These are phyloP conservation scores for Colossoma macropomum DNA, from an alignment of 2,113 vertebrate genomes.

Conservation along the genomic window DNA sequence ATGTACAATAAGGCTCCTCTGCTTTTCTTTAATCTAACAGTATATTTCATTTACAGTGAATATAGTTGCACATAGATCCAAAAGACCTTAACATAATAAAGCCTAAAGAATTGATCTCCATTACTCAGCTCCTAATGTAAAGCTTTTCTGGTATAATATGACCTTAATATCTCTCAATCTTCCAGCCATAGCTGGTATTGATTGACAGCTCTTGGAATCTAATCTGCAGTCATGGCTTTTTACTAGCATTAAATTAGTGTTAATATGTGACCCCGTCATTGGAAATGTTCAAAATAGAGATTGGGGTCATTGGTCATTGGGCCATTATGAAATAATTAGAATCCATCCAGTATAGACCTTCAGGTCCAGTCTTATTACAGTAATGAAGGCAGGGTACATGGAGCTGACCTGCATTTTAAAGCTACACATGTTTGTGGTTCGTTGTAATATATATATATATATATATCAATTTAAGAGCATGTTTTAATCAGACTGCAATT, in stretches of 20 bases:
- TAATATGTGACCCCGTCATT: neutral
- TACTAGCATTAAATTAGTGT: constrained; percentile 17
- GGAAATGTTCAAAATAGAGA: neutral
- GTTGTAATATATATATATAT: too few relatives aligned
- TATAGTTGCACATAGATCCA: neutral
- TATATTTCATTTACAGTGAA: neutral
- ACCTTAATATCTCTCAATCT: neutral
- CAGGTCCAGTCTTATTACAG: neutral
- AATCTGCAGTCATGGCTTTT: constrained; percentile 10
- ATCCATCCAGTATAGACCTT: neutral
- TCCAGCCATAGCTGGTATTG: neutral
- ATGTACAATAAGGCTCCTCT: too few relatives aligned
- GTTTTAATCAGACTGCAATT: too few relatives aligned
- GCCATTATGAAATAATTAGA: constrained; percentile 25
- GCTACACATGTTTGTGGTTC: too few relatives aligned
- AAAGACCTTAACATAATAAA: neutral
- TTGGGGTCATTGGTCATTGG: constrained; percentile 27
- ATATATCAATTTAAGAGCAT: too few relatives aligned
- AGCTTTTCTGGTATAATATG: neutral
- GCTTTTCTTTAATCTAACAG: too few relatives aligned
- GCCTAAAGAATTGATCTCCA: neutral
- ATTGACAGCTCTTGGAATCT: constrained; percentile 17
- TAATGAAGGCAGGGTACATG: neutral
- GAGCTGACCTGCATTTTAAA: too few relatives aligned
- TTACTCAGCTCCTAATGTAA: neutral